Evolutionary conservation across 2,113 vertebrate species (phyloP), one percentile per base, ranked within the genome.

Genomic region (Thamnophis sirtalis): DNA sequence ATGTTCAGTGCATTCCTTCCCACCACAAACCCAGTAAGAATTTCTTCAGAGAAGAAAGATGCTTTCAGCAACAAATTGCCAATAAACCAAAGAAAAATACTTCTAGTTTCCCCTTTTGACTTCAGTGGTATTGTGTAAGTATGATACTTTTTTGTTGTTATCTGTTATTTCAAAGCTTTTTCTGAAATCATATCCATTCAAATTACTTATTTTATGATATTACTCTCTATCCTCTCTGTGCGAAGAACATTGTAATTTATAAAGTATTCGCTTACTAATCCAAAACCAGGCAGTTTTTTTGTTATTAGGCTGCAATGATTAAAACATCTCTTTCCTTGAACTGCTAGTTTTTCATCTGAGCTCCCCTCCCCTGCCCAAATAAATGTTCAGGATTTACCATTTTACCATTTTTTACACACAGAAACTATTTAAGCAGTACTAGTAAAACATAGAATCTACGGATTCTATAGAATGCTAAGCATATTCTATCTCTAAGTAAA

Each of bases 21-120:
- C 95, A 96, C 95, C 96, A 93, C 94, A 96, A 94, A 93, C 33
- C 0, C 2, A 94, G 91, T 54, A 80, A 87, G 94, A 92, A 63
- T 94, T 93, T 93, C 92, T 96, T 94, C 93, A 86, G 92, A 54
- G 92, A 68, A 17, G 55, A 91, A 53, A 94, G 92, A 95, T 17
- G 60, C 55, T 96, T 96, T 84, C 94, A 87, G 84, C 51, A 90
- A 91, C 88, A 86, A 80, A 87, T 28, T 4, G n/a, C 60, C 0
- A 17, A 33, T 49, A 24, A 90, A 86, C 43, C 2, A 55, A 92
- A 84, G 92, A 48, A 50, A 9, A 87, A 10, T 89, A 80, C 86
- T 19, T 43, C 89, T 1, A 0, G n/a, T 58, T 53, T 60, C 38
- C 5, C 9, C 87, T 53, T 49, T 55, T 3, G 84, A 86, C 43